Evolutionary conservation across 2,797 vertebrate species (phyloP), one percentile per base, ranked within the genome.

Genomic region (Mycteria americana): DNA sequence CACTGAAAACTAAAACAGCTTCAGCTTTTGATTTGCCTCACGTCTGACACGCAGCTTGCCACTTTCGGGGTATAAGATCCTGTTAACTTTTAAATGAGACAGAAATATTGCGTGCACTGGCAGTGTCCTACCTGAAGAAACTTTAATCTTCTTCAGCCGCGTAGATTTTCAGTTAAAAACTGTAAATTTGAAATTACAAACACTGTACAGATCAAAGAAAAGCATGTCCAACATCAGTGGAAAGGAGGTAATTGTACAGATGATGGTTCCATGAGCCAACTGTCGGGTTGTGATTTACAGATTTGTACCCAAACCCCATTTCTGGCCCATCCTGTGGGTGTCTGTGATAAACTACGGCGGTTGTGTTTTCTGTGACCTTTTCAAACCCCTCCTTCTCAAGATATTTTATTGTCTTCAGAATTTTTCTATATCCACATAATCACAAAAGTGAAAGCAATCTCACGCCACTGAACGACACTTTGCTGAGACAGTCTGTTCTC

Each of bases 121-220:
- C 80, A 46, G 46, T 7, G 35, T 63, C 62, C 69, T 59, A 13
- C 67, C 27, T 11, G 43, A 88, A 35, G 72, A 63, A 76, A 56
- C 57, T 73, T 73, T 69, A 54, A 85, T 85, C 80, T 83, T 76
- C 84, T 45, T 54, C 88, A 76, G 43, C 33, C 1, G 1, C 76
- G 60, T 30, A 72, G 85, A 95, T 89, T 91, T 90, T 54, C 90
- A 70, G 67, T 87, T 92, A 46, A 87, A 70, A 95, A 53, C 67
- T 67, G 89, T 31, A 82, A 84, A 90, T 91, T 54, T 46, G 63
- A 59, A 62, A 90, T 79, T 31, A 57, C 43, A 28, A 59, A 75
- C 67, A 28, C 69, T 7, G 2, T 8, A 39, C n/a, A 27, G 85
- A 84, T 79, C 85, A 94, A 90, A 92, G 37, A 78, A 80, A 57